These are phyloP conservation scores for Myopa testacea DNA, from an alignment of 2,888 invertebrate species.

Conservation along the genomic window DNA sequence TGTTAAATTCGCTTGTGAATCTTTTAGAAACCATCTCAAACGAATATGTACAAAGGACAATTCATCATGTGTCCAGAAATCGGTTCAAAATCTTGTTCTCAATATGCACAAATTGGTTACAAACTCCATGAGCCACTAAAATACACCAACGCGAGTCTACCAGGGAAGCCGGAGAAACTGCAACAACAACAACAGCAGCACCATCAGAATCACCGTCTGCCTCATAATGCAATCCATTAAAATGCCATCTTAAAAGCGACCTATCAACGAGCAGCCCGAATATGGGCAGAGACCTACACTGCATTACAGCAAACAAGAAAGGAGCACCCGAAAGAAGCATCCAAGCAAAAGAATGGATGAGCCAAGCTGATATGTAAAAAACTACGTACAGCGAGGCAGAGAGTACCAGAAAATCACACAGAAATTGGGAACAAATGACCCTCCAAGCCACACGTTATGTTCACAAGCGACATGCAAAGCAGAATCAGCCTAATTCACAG, in stretches of 20 bases:
- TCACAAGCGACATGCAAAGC: constrained; percentile 49
- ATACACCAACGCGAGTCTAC: background rate
- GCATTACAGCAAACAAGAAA: background rate
- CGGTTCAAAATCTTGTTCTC: too few relatives aligned
- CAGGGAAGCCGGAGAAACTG: background rate
- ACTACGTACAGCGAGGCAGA: background rate
- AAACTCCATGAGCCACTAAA: background rate
- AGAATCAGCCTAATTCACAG: constrained; percentile 49
- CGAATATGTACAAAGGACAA: too few relatives aligned
- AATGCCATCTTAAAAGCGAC: constrained; percentile 30
- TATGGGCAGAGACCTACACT: background rate
- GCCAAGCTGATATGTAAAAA: background rate
- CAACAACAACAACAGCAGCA: background rate
- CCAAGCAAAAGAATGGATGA: constrained; percentile 1
- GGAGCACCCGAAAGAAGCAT: background rate
- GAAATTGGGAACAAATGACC: constrained; percentile 50
- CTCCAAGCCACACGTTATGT: constrained; percentile 50
- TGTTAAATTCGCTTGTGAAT: too few relatives aligned
- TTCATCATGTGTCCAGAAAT: too few relatives aligned
- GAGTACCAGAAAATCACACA: constrained; percentile 16
- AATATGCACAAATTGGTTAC: too few relatives aligned
- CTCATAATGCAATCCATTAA: constrained; percentile 36
- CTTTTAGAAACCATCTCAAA: too few relatives aligned
- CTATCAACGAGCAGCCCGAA: background rate
- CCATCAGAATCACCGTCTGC: background rate